Evolutionary conservation across 1,140 invertebrate species (phyloP).

Genomic region (Drosophila kikkawai): DNA sequence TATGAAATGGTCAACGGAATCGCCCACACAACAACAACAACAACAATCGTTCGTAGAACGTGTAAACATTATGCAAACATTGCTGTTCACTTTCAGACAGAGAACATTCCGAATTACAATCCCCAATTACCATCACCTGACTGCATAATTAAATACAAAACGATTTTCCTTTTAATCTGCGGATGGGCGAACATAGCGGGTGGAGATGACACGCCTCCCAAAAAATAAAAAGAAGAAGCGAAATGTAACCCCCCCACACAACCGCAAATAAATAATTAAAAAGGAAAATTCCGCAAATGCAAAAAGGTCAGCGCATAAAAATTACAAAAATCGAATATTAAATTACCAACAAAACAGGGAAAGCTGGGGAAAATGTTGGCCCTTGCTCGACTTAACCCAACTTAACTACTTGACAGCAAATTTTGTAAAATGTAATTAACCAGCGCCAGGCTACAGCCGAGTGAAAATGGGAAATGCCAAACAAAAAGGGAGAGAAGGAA

Average conservation of each 20-base stretch:
- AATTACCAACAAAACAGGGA: constrained; percentile 64
- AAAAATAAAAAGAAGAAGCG: neutral
- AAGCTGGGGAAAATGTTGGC: constrained; percentile 24
- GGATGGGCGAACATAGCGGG: constrained; percentile 18
- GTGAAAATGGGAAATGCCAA: constrained; percentile 38
- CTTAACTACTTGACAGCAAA: constrained; percentile 84
- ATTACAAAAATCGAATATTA: constrained; percentile 83
- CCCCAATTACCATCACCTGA: constrained; percentile 76
- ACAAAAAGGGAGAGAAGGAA: constrained; percentile 39
- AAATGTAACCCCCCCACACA: constrained; percentile 12
- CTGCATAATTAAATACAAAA: constrained; percentile 80
- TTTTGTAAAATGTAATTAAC: constrained; percentile 85
- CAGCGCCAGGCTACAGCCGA: constrained; percentile 55
- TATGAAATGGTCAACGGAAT: constrained; percentile 38
- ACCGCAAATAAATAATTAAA: constrained; percentile 81
- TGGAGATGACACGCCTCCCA: constrained; percentile 19
- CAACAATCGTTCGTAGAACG: neutral
- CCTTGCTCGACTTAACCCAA: constrained; percentile 79
- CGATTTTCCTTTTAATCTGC: constrained; percentile 79
- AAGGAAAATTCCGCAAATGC: constrained; percentile 78
- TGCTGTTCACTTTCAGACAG: constrained; percentile 14
- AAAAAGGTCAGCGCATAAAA: constrained; percentile 80
- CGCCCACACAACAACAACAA: too few relatives aligned
- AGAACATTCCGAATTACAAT: constrained; percentile 60
- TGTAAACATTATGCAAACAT: constrained; percentile 54